phyloP scores from a whole-genome alignment of 1,140 invertebrate species.

The Globodera rostochiensis region DNA sequence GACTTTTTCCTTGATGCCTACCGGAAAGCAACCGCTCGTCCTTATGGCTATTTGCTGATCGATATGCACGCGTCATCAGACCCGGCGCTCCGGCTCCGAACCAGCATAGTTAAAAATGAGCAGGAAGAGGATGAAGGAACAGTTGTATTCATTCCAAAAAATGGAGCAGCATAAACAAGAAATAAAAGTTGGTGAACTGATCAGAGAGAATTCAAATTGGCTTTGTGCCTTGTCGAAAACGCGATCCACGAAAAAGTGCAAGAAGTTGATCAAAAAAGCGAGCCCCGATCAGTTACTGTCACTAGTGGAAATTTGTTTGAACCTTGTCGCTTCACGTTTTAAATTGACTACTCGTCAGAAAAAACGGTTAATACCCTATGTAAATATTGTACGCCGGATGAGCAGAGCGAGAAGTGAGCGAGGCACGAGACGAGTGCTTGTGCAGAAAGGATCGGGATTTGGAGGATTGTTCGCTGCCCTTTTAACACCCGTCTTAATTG shows the following conservation, averaged over 20 bases:
- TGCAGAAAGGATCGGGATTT: slow-evolving; percentile 19
- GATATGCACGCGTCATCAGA: slow-evolving; percentile 22
- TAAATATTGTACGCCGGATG: slow-evolving; percentile 10
- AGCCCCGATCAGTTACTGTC: slow-evolving; percentile 7
- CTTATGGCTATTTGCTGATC: slow-evolving; percentile 23
- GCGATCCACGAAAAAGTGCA: slow-evolving; percentile 6
- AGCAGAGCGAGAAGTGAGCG: slow-evolving; percentile 9
- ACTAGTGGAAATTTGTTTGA: slow-evolving; percentile 26
- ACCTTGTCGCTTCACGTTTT: slow-evolving; percentile 11
- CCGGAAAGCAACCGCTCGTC: slow-evolving; percentile 15
- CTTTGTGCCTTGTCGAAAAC: neutral
- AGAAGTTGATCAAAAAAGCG: slow-evolving; percentile 2
- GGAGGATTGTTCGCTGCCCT: slow-evolving; percentile 12
- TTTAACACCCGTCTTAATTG: slow-evolving; percentile 17
- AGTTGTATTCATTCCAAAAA: slow-evolving; percentile 25
- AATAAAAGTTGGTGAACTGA: slow-evolving; percentile 17
- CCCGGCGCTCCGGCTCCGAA: slow-evolving; percentile 16
- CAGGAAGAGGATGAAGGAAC: slow-evolving; percentile 5
- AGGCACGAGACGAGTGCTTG: neutral
- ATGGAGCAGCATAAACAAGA: slow-evolving; percentile 3
- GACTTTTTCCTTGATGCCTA: slow-evolving; percentile 25
- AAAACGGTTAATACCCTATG: slow-evolving; percentile 25
- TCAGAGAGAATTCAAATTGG: slow-evolving; percentile 17
- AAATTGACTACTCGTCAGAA: slow-evolving; percentile 13
- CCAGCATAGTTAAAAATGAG: slow-evolving; percentile 22